phyloP scores from a whole-genome alignment of 2,888 invertebrate genomes.

The Epinotia bilunana region DNA sequence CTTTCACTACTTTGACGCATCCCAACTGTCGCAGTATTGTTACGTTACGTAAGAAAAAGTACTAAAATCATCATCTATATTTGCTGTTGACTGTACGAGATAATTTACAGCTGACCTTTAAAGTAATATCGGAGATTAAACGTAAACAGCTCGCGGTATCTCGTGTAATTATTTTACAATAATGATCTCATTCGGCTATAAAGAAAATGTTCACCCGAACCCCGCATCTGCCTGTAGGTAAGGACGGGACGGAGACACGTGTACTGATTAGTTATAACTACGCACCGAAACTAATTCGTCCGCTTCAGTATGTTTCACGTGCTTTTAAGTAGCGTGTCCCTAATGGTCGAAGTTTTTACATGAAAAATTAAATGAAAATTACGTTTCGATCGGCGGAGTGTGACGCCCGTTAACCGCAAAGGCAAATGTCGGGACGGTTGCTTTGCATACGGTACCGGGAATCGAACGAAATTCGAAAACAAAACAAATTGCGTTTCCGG shows the following conservation, averaged over 20 bases:
- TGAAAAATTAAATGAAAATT: slow-evolving; percentile 22
- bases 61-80: too few relatives aligned
- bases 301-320: slow-evolving; percentile 16
- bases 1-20: too few relatives aligned
- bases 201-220: slow-evolving; percentile 42
- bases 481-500: slow-evolving; percentile 80
- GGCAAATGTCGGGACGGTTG: slow-evolving; percentile 56
- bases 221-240: slow-evolving; percentile 37
- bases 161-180: slow-evolving; percentile 43
- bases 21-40: too few relatives aligned
- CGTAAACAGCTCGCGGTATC: slow-evolving; percentile 39
- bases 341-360: slow-evolving; percentile 16
- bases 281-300: slow-evolving; percentile 21
- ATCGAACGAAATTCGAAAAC: slow-evolving; percentile 71
- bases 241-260: slow-evolving; percentile 17
- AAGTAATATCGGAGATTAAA: slow-evolving; percentile 43
- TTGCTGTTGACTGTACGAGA: slow-evolving; percentile 1
- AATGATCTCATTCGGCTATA: slow-evolving; percentile 42
- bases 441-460: slow-evolving; percentile 56
- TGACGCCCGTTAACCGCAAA: slow-evolving; percentile 63
- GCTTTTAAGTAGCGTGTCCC: slow-evolving; percentile 20
- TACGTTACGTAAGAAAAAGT: too few relatives aligned
- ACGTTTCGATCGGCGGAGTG: slow-evolving; percentile 52
- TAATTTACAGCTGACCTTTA: slow-evolving; percentile 44
- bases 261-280: slow-evolving; percentile 24